Conservation (phyloP, 2,888 invertebrate species). For the Meiosimyza decipiens region DNA sequence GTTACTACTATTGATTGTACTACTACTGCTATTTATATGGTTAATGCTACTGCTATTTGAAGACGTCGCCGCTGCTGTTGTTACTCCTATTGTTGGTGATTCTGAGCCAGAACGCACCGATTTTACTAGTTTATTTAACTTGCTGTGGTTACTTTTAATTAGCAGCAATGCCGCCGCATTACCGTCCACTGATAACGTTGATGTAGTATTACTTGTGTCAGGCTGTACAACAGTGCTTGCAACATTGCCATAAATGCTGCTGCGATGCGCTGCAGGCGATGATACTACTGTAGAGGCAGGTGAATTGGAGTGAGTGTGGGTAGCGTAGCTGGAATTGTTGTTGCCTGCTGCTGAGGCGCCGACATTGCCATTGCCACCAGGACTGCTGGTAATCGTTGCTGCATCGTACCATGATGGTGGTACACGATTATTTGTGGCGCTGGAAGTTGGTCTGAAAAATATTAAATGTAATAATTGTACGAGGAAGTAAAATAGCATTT, state of each 20-base stretch:
- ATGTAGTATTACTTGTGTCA: constrained; percentile 50
- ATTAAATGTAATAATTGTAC: not conserved
- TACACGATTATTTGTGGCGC: constrained; percentile 61
- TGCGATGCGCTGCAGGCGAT: constrained; percentile 44
- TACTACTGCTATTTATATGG: constrained; percentile 53
- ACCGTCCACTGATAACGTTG: constrained; percentile 39
- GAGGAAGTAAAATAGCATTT: no score
- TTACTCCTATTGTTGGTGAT: constrained; percentile 66
- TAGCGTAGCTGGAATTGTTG: constrained; percentile 44
- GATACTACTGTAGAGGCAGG: constrained; percentile 57
- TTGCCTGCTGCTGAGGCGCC: constrained; percentile 57
- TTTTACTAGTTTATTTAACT: constrained; percentile 58
- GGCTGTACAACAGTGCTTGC: constrained; percentile 56
- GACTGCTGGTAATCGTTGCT: constrained; percentile 62
- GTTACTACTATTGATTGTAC: constrained; percentile 65
- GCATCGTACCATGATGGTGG: constrained; percentile 67
- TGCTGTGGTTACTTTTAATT: constrained; percentile 60
- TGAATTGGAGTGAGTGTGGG: constrained; percentile 52
- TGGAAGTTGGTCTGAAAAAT: constrained; percentile 47
- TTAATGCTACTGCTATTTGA: constrained; percentile 53
- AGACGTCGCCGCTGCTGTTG: constrained; percentile 43
- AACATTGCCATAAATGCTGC: constrained; percentile 62
- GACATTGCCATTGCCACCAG: constrained; percentile 66
- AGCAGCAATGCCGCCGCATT: constrained; percentile 49
- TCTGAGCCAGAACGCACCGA: constrained; percentile 68